Evolutionary conservation across 2,113 vertebrate genomes (phyloP).

Genomic region (Oceanodroma tethys): DNA sequence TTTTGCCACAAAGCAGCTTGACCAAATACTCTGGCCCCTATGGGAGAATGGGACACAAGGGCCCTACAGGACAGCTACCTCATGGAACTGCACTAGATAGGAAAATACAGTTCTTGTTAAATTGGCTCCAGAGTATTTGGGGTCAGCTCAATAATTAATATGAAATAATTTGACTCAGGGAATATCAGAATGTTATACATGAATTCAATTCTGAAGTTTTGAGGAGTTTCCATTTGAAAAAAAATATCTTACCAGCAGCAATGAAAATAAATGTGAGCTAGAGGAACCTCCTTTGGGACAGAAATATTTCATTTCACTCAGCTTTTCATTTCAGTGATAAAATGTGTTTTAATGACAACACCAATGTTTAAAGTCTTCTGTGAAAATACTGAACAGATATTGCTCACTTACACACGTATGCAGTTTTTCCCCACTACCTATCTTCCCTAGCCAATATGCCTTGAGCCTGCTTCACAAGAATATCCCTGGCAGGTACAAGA

Average conservation of each 20-base stretch:
- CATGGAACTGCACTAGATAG: not conserved
- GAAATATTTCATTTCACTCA: not conserved
- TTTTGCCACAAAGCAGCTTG: not conserved
- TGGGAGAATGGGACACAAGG: not conserved
- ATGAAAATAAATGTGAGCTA: not conserved
- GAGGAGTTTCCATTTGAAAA: not conserved
- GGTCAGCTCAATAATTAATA: not conserved
- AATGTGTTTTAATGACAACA: not conserved
- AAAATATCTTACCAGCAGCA: not conserved
- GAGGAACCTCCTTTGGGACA: not conserved
- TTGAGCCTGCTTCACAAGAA: not conserved
- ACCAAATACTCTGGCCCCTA: not conserved
- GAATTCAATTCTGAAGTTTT: not conserved
- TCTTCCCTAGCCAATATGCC: not conserved
- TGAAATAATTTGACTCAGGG: not conserved
- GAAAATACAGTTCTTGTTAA: not conserved
- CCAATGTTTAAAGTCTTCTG: not conserved
- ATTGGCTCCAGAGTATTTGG: not conserved
- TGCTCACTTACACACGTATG: not conserved
- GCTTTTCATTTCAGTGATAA: not conserved
- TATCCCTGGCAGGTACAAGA: not conserved
- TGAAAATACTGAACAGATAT: not conserved
- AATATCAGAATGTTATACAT: not conserved
- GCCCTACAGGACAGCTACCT: not conserved
- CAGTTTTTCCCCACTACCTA: not conserved